Conservation (phyloP, 2,797 vertebrate species). For the Xenopus petersii region DNA sequence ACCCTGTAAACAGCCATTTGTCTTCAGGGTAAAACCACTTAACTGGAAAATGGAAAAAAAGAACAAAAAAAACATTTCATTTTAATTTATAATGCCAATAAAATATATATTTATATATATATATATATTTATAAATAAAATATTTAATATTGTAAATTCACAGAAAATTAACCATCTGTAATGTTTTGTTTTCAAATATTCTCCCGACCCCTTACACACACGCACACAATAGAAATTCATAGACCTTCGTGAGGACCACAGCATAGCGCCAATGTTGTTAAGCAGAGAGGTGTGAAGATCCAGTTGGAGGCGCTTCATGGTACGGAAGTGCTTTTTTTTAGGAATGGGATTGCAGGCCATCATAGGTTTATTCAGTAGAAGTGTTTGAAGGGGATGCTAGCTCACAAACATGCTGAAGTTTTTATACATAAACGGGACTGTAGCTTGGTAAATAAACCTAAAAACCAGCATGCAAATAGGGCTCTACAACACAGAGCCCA, state of each 20-base stretch:
- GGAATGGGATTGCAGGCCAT: conserved; percentile 2
- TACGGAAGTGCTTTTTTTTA: conserved; percentile 5
- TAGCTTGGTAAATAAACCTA: conserved; percentile 7
- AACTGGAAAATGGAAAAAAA: background rate
- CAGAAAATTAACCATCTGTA: conserved; percentile 3
- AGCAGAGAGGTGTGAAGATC: background rate
- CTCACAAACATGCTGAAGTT: conserved; percentile 20
- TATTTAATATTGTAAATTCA: conserved; percentile 2
- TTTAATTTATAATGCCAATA: conserved; percentile 21
- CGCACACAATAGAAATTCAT: background rate
- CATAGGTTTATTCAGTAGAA: background rate
- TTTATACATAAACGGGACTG: conserved; percentile 22
- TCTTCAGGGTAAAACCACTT: conserved; percentile 18
- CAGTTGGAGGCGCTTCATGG: background rate
- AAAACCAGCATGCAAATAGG: conserved; percentile 31
- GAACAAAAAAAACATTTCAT: background rate
- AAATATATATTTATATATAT: conserved; percentile 20
- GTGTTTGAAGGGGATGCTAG: background rate
- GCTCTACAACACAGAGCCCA: conserved; percentile 4
- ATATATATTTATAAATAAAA: conserved; percentile 7
- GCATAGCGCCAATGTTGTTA: background rate
- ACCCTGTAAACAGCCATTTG: background rate
- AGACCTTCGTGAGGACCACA: background rate
- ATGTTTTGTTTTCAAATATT: background rate
- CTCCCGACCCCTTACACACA: background rate